Percentiles rank a stretch among this genome's conserved stretches.
Conservation (phyloP, 37 sponge, comb jelly and placozoan species). For the Aplysina aerophoba region DNA sequence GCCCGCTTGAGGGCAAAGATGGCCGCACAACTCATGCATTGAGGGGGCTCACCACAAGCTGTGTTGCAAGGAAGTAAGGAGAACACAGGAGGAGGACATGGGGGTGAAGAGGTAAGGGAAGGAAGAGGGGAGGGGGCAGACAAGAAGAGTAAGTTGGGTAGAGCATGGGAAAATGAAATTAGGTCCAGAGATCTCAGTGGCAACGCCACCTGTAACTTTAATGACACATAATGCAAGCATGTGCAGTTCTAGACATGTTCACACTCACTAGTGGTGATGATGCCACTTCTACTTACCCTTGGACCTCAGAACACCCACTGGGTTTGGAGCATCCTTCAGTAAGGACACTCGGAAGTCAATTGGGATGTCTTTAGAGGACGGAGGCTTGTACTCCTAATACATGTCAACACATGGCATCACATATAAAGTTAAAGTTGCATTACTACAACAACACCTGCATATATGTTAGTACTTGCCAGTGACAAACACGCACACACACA, state of each 20-base stretch:
- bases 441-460: too few relatives aligned
- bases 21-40: slow-evolving; percentile 67
- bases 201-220: too few relatives aligned
- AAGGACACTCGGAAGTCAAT: slow-evolving; percentile 74
- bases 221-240: too few relatives aligned
- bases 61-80: background rate
- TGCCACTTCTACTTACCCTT: slow-evolving; percentile 71
- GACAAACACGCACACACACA: background rate
- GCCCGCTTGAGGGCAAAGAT: slow-evolving; percentile 82
- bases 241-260: too few relatives aligned
- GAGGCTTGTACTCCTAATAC: slow-evolving; percentile 83
- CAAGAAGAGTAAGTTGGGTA: background rate
- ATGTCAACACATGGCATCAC: background rate
- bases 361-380: slow-evolving; percentile 74
- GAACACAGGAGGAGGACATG: too few relatives aligned
- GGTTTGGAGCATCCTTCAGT: slow-evolving; percentile 82
- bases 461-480: too few relatives aligned
- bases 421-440: too few relatives aligned
- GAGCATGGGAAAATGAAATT: background rate
- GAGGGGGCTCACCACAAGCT: slow-evolving; percentile 86
- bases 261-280: too few relatives aligned
- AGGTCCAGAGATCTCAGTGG: background rate
- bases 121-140: background rate
- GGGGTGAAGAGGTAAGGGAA: background rate
- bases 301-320: slow-evolving; percentile 68